These are phyloP conservation scores for Microcebus murinus DNA, from an alignment of 2,113 vertebrate species.

Conservation along the genomic window DNA sequence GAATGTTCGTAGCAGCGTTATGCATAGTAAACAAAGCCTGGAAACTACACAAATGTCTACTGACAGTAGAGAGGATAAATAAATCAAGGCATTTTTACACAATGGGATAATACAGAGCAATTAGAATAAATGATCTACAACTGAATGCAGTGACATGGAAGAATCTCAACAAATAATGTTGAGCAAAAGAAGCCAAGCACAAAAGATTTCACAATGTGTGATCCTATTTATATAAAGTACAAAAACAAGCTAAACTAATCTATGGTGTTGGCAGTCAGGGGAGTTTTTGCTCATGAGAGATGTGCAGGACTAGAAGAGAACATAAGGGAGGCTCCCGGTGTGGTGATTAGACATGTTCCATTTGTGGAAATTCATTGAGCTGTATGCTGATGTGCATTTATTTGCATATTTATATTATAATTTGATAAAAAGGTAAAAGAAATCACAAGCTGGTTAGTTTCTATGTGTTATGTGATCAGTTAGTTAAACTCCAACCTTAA, in stretches of 20 bases:
- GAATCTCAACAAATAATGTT: constrained; percentile 57
- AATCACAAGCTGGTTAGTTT: background rate
- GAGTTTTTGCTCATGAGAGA: background rate
- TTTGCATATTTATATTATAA: background rate
- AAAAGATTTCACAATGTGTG: constrained; percentile 27
- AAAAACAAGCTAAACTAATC: constrained; percentile 39
- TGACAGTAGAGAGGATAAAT: constrained; percentile 40
- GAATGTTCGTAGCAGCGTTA: background rate
- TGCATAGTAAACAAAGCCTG: constrained; percentile 28
- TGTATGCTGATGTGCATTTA: background rate
- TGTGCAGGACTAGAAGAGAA: background rate
- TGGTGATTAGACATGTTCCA: background rate
- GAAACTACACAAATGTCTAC: background rate
- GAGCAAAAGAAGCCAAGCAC: constrained; percentile 44
- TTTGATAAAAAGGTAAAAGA: background rate
- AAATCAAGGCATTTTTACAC: constrained; percentile 51
- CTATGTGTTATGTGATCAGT: background rate
- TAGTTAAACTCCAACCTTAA: background rate
- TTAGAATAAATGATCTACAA: constrained; percentile 61
- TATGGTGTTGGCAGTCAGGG: background rate
- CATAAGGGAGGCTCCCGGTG: background rate
- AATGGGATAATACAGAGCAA: constrained; percentile 59
- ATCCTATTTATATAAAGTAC: constrained; percentile 35
- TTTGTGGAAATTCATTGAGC: background rate
- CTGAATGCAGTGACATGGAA: constrained; percentile 39